A percentile compares a stretch with the other conserved stretches of the same genome.
Conservation (phyloP, 2,888 invertebrate species). For the Napeogenes inachia region DNA sequence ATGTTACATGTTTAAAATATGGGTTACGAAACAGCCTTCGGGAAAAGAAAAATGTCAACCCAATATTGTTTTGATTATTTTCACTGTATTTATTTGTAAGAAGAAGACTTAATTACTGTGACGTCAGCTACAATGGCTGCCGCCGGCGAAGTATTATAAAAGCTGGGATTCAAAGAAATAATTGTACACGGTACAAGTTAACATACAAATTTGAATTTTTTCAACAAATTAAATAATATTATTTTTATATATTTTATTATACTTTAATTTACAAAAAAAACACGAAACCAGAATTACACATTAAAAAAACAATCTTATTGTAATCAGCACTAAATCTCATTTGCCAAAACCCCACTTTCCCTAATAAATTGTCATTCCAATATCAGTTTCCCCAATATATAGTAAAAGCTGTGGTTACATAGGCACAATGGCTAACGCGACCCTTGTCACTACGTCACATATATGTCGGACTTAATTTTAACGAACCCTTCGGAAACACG, state of each 20-base stretch:
- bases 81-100: slow-evolving; percentile 3
- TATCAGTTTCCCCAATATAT: slow-evolving; percentile 26
- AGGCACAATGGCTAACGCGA: slow-evolving; percentile 46
- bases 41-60: background rate
- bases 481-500: slow-evolving; percentile 42
- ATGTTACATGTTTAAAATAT: background rate
- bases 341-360: slow-evolving; percentile 8
- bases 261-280: too few species aligned
- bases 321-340: slow-evolving; percentile 1
- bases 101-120: slow-evolving; percentile 33
- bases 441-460: slow-evolving; percentile 69
- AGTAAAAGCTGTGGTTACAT: slow-evolving; percentile 29
- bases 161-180: slow-evolving; percentile 5
- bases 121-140: slow-evolving; percentile 29
- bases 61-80: slow-evolving; percentile 1
- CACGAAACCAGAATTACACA: background rate
- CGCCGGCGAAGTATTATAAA: slow-evolving; percentile 21
- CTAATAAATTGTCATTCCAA: slow-evolving; percentile 27
- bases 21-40: background rate
- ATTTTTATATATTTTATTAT: too few species aligned
- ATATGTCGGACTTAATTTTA: slow-evolving; percentile 66
- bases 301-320: background rate
- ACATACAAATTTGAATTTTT: background rate
- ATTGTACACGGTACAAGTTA: slow-evolving; percentile 2
- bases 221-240: too few species aligned